Percentiles rank a stretch among this genome's conserved stretches.
phyloP scores from a whole-genome alignment of 2,113 vertebrate genomes.

The Dendrocopos noguchii region DNA sequence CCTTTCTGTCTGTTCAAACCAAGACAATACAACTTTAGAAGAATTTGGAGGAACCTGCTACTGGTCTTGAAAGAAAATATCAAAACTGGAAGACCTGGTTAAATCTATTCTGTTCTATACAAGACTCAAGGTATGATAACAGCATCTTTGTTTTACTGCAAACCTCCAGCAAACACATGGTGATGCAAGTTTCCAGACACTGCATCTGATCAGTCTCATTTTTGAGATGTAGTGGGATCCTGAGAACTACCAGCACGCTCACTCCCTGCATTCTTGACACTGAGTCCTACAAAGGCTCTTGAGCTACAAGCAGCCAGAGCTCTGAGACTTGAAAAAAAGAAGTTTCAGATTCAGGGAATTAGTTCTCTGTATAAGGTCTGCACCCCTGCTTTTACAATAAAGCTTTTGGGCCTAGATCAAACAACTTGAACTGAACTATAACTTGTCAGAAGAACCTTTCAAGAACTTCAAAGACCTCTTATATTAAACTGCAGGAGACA shows the following conservation, averaged over 20 bases:
- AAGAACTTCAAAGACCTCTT: background rate
- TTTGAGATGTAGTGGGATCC: background rate
- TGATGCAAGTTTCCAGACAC: background rate
- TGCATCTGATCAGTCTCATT: background rate
- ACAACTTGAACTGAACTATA: background rate
- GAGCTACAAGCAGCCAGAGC: background rate
- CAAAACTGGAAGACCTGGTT: background rate
- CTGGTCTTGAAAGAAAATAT: background rate
- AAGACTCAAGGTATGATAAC: background rate
- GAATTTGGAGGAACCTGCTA: background rate
- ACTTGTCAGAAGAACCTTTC: background rate
- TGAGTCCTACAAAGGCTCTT: background rate
- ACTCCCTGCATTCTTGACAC: background rate
- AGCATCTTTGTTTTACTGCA: background rate
- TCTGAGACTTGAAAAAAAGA: background rate
- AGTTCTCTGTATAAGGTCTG: background rate
- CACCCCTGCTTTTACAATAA: background rate
- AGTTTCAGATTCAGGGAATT: background rate
- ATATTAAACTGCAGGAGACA: background rate
- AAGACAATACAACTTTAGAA: background rate
- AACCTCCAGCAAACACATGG: background rate
- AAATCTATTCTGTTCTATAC: background rate
- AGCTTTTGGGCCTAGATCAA: background rate
- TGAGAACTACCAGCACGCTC: background rate
- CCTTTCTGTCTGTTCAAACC: too few species aligned